Evolutionary conservation across 2,113 vertebrate genomes (phyloP), one percentile per base, ranked within the genome.

Genomic region (Dipodomys stephensi): DNA sequence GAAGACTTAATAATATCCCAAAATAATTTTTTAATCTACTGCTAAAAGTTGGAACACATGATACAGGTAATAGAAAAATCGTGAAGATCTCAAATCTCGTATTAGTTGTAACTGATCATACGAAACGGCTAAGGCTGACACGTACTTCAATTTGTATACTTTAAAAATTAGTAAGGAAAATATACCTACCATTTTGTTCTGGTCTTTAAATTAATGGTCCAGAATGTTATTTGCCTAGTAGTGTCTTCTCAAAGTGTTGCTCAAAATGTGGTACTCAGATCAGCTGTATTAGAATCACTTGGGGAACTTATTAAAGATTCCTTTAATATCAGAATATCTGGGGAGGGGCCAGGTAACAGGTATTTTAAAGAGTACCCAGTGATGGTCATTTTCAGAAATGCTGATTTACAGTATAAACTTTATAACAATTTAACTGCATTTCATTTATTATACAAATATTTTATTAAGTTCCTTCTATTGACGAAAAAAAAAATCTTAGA

Each of bases 211-310:
- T 79, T 94, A 94, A 93, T 44, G 62, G 78, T 78, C 64, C 81
- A 90, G 60, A 96, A 87, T 94, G 94, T 87, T 83, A 94, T 92
- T 89, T 96, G 71, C 79, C 83, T 95, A 91, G 86, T 76, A 86
- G 35, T 83, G 3, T 84, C 69, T 85, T 92, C 67, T 93, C 93
- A 93, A 94, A 89, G 60, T 88, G 16, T 85, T 90, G 93, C 88
- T 93, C 88, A 93, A 96, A 94, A 91, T 92, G 67, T 68, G 67
- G 79, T 92, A 85, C 62, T 85, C 30, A 90, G 72, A 90, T 84
- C 83, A 92, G 83, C 53, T 88, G 53, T 88, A 83, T 93, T 94
- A 93, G 80, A 94, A 72, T 84, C 71, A 74, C 74, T 23, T 90
- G 82, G 80, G 67, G 13, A 69, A 91, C 32, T 94, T 94, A 94